Evolutionary conservation across 2,888 invertebrate species (phyloP).

Genomic region (Bhutanitis thaidina): DNA sequence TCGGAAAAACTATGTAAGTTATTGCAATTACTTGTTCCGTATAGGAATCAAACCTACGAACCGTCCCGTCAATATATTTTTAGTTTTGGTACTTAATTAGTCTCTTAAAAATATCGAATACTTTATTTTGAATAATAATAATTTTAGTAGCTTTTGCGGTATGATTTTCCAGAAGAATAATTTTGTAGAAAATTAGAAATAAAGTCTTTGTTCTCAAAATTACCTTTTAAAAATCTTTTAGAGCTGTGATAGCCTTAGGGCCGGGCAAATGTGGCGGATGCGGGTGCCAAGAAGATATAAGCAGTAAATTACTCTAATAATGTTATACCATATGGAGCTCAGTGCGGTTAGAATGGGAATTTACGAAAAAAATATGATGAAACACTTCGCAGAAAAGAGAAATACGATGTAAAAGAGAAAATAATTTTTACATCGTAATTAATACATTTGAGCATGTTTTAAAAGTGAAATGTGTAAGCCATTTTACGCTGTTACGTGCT

Average conservation of each 20-base stretch:
- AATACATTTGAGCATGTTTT: neutral
- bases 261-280: slow-evolving; percentile 9
- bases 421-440: neutral
- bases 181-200: slow-evolving; percentile 7
- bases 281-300: slow-evolving; percentile 14
- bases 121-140: too few species aligned
- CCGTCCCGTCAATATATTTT: too few species aligned
- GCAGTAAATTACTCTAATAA: slow-evolving; percentile 12
- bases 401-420: neutral
- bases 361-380: neutral
- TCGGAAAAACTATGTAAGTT: too few species aligned
- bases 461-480: neutral
- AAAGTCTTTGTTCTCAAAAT: slow-evolving; percentile 11
- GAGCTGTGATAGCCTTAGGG: slow-evolving; percentile 7
- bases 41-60: too few species aligned
- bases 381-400: neutral
- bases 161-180: too few species aligned
- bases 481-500: too few species aligned
- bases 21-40: too few species aligned
- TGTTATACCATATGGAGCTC: slow-evolving; percentile 6
- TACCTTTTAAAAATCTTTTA: slow-evolving; percentile 11
- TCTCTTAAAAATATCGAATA: too few species aligned
- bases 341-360: neutral
- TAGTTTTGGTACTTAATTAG: too few species aligned
- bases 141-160: too few species aligned